Percentiles rank a stretch among this genome's conserved stretches.
phyloP scores from a whole-genome alignment of 1,140 invertebrate genomes.

The Marisa cornuarietis region DNA sequence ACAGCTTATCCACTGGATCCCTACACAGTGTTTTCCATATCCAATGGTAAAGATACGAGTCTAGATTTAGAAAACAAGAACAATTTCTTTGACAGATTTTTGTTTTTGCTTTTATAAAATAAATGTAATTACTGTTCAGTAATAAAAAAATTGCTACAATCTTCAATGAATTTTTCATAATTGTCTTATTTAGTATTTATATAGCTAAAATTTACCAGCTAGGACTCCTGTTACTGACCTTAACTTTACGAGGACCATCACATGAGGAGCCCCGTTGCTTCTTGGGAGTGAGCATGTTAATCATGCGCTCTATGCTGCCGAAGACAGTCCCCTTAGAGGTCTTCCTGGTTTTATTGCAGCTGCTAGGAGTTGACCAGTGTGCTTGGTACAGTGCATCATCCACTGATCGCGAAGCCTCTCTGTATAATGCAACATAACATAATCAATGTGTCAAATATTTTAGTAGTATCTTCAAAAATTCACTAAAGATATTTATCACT shows the following conservation, averaged over 20 bases:
- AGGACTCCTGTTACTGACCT: slow-evolving; percentile 44
- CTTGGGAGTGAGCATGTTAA: slow-evolving; percentile 77
- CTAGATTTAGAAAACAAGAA: too few species aligned
- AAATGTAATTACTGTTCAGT: neutral
- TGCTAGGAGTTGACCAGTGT: slow-evolving; percentile 66
- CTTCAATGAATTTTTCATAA: neutral
- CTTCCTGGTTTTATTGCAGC: slow-evolving; percentile 50
- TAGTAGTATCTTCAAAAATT: neutral
- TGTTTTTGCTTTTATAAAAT: too few species aligned
- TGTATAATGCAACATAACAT: slow-evolving; percentile 25
- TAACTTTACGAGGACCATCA: slow-evolving; percentile 64
- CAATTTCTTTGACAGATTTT: too few species aligned
- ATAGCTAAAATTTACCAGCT: neutral
- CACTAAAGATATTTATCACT: too few species aligned
- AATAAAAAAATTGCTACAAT: neutral
- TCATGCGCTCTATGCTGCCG: slow-evolving; percentile 78
- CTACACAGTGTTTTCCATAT: too few species aligned
- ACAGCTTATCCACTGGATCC: too few species aligned
- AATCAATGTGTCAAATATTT: neutral
- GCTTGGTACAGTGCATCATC: slow-evolving; percentile 63
- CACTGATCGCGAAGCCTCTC: slow-evolving; percentile 57
- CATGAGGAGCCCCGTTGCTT: slow-evolving; percentile 66
- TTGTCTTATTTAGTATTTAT: neutral
- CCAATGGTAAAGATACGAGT: too few species aligned
- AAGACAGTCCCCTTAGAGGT: slow-evolving; percentile 68